phyloP scores from a whole-genome alignment of 2,888 invertebrate genomes.

The Athripsodes cinereus region DNA sequence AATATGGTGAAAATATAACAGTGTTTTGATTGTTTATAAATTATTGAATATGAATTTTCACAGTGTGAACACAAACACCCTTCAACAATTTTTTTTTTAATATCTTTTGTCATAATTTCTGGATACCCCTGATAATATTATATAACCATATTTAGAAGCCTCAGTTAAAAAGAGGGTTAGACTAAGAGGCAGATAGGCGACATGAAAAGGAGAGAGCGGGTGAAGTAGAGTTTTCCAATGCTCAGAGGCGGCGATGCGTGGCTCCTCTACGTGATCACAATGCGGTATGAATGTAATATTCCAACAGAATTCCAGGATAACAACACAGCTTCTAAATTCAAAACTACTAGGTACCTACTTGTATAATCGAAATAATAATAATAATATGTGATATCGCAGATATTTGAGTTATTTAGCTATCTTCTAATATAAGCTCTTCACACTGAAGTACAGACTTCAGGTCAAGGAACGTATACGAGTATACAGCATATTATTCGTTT shows the following conservation, averaged over 20 bases:
- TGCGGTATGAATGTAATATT: conserved; percentile 27
- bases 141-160: not conserved
- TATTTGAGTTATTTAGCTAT: too few relatives aligned
- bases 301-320: not conserved
- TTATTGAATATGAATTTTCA: too few relatives aligned
- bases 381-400: not conserved
- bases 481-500: too few relatives aligned
- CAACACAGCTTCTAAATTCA: conserved; percentile 7
- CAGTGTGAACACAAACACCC: too few relatives aligned
- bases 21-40: too few relatives aligned
- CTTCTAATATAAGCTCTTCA: too few relatives aligned
- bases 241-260: conserved; percentile 26
- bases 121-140: not conserved
- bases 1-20: too few relatives aligned
- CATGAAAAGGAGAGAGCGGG: not conserved
- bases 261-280: conserved; percentile 27
- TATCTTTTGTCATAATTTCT: too few relatives aligned
- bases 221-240: conserved; percentile 24
- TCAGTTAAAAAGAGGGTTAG: not conserved
- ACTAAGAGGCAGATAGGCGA: not conserved
- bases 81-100: too few relatives aligned
- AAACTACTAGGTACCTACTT: too few relatives aligned
- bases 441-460: too few relatives aligned
- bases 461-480: too few relatives aligned
- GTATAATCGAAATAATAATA: not conserved